These are phyloP conservation scores for Eurystomus glaucurus DNA, from an alignment of 2,797 vertebrate genomes.

Conservation along the genomic window DNA sequence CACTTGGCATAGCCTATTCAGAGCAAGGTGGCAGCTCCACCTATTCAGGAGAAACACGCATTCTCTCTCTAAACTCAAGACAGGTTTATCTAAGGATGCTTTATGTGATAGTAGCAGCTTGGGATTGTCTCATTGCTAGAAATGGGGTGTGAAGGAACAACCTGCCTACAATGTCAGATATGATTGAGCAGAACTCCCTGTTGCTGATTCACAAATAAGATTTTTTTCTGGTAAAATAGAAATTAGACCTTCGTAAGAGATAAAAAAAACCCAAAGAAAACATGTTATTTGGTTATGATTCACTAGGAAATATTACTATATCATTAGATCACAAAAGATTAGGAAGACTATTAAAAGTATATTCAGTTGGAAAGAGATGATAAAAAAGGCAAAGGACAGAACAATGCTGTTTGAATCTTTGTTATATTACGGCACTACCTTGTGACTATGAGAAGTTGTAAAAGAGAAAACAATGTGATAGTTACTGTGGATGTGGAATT, in stretches of 20 bases:
- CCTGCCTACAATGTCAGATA: neutral
- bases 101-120: neutral
- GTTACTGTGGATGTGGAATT: neutral
- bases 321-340: neutral
- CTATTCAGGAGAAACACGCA: neutral
- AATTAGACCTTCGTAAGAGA: neutral
- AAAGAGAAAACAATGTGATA: neutral
- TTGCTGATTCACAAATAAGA: neutral
- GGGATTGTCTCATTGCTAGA: neutral
- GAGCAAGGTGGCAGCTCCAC: neutral
- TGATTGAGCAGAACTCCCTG: neutral
- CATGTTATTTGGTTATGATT: neutral
- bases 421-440: neutral
- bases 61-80: neutral
- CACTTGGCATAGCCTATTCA: neutral
- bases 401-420: neutral
- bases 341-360: neutral
- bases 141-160: neutral
- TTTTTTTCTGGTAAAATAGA: neutral
- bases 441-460: neutral
- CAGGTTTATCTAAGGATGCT: neutral
- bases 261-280: neutral
- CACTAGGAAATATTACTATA: neutral
- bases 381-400: neutral
- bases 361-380: neutral